Conservation (phyloP, 1,140 invertebrate species). For the Stegodyphus mimosarum region DNA sequence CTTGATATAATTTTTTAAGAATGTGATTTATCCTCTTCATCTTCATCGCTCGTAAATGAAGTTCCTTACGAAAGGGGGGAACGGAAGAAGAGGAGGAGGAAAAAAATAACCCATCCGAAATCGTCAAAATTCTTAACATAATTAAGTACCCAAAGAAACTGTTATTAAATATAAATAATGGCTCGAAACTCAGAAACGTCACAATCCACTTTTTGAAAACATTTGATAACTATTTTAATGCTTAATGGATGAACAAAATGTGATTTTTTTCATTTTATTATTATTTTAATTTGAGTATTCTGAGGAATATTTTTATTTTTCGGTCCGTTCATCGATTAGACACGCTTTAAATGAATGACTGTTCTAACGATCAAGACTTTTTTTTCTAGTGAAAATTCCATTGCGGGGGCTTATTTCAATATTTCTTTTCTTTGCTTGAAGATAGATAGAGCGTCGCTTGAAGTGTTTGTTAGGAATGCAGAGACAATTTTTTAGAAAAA, state of each 20-base stretch:
- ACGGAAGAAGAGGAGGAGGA: too few species aligned
- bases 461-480: too few species aligned
- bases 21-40: too few species aligned
- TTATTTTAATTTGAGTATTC: not conserved
- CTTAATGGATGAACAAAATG: not conserved
- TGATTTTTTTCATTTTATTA: not conserved
- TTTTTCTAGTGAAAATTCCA: not conserved
- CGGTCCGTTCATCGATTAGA: not conserved
- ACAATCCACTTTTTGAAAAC: slow-evolving; percentile 3
- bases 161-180: slow-evolving; percentile 10
- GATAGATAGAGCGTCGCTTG: too few species aligned
- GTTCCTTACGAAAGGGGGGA: too few species aligned
- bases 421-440: not conserved
- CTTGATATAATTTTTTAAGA: too few species aligned
- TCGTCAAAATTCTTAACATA: too few species aligned
- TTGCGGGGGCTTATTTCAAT: not conserved
- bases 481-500: too few species aligned
- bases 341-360: not conserved
- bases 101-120: too few species aligned
- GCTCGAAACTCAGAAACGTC: not conserved
- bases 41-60: too few species aligned
- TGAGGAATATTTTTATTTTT: not conserved
- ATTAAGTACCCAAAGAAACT: not conserved
- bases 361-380: not conserved
- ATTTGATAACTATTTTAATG: slow-evolving; percentile 10